Percentiles rank a stretch among this genome's conserved stretches.
Evolutionary conservation across 2,113 vertebrate genomes (phyloP).

Genomic region (Corythaixoides concolor): DNA sequence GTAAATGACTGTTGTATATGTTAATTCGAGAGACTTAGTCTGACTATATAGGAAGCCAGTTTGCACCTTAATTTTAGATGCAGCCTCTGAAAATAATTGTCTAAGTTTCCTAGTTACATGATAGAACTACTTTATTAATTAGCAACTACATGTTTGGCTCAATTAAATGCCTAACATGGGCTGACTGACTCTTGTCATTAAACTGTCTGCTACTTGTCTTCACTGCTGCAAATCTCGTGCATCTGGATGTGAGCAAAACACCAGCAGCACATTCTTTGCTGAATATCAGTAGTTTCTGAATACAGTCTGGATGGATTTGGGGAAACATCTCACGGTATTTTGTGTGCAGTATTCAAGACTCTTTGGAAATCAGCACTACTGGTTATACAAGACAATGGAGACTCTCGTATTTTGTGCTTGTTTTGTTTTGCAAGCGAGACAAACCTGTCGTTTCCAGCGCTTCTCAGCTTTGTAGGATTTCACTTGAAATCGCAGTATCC

Average conservation of each 20-base stretch:
- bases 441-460: not conserved
- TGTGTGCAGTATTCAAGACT: not conserved
- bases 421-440: not conserved
- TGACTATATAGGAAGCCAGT: not conserved
- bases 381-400: fast-evolving
- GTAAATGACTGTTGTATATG: not conserved
- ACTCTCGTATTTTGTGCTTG: not conserved
- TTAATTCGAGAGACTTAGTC: not conserved
- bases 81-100: not conserved
- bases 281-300: not conserved
- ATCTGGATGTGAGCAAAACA: not conserved
- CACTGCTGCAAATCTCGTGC: not conserved
- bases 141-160: not conserved
- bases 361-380: not conserved
- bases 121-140: not conserved
- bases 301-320: not conserved
- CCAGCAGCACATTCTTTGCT: not conserved
- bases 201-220: not conserved
- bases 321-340: not conserved
- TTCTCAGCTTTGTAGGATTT: not conserved
- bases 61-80: not conserved
- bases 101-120: not conserved
- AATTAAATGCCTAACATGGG: not conserved
- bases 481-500: not conserved
- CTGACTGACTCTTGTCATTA: not conserved